Evolutionary conservation across 2,113 vertebrate species (phyloP), one percentile per base, ranked within the genome.

Genomic region (Spea bombifrons): DNA sequence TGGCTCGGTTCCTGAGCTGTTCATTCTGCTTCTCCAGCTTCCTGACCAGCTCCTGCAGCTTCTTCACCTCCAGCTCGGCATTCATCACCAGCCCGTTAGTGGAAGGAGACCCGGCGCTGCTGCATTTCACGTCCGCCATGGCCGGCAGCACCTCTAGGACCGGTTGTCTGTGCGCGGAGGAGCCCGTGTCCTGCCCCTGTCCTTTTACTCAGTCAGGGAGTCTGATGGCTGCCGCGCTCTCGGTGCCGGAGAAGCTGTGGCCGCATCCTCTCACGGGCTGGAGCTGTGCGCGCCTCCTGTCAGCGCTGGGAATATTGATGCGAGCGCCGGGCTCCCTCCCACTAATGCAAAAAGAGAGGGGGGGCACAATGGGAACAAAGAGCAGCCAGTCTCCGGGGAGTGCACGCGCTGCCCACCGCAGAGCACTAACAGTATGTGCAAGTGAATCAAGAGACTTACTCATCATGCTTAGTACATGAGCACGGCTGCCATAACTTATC

Each of bases 51-150:
- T 98, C 96, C 88, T 98, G 95, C 46, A 98, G 95, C 92, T 98
- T 97, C 82, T 95, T 89, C 90, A 98, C 95, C 91, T 98, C 96
- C 87, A 97, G 92, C 92, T 98, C 96, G 17, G 96, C 94, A 87
- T 89, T 94, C 83, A 89, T 87, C 75, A 85, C 94, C 83, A 94
- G 88, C 89, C 95, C 95, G 59, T 94, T 87, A 86, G 87, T 90
- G 74, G 87, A 85, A 46, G 91, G 83, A 87, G 87, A 87, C 89
- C 92, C 93, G 80, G 91, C 90, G 48, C 15, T 50, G 15, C n/a
- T 64, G 61, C 61, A 67, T 64, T 89, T 91, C 79, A 93, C 90
- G 88, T 96, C 89, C 84, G 92, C 92, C 91, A 70, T 73, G 55
- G 52, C 49, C 52, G 13, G 57, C 55, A 76, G 64, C 73, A 30